Base-by-base conservation (phyloP, 2,797 vertebrate genomes). In the Cossypha polioptera region DNA sequence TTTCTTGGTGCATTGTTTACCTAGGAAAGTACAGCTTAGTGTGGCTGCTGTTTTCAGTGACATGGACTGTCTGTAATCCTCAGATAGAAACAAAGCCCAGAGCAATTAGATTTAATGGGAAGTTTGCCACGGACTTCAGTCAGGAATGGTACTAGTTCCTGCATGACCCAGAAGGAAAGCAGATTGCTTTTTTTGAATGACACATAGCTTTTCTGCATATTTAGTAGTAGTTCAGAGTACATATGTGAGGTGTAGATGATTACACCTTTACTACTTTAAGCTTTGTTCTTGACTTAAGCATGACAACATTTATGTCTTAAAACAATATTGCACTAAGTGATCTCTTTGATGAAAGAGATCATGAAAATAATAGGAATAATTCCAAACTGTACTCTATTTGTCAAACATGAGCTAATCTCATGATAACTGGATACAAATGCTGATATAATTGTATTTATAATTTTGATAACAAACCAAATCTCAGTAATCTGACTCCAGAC, bases 1-100 rank as follows among this genome's bases (percentile, higher is more conserved):
- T 79, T 92, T 88, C 57, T 88, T 73, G 59, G 69, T 43, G 24
- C 73, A 93, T 92, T 82, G 71, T 94, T 95, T 96, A 69, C 54
- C 28, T 69, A 86, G 80, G 45, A 73, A 82, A 95, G 19, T 35
- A 62, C 63, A 76, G 67, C 63, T 94, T 86, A 82, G 69, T 35
- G n/a, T 75, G 48, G 40, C 35, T 91, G 40, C 71, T 75, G 31
- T 61, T 87, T 86, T 84, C 28, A 19, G 35, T 48, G 78, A 16
- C 55, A 43, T 4, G 63, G 47, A 22, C 43, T 61, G 42, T 72
- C 69, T 85, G 43, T 58, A 28, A 33, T 73, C n/a, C 54, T 75
- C 62, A 92, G 74, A 54, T 1, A 89, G 59, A 89, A 92, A 81
- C 48, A 95, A 93, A 89, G 33, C 55, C 36, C 17, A 3, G 9